A percentile compares a stretch with the other conserved stretches of the same genome.
phyloP scores from a whole-genome alignment of 2,113 vertebrate species.

The Corvus cornix region DNA sequence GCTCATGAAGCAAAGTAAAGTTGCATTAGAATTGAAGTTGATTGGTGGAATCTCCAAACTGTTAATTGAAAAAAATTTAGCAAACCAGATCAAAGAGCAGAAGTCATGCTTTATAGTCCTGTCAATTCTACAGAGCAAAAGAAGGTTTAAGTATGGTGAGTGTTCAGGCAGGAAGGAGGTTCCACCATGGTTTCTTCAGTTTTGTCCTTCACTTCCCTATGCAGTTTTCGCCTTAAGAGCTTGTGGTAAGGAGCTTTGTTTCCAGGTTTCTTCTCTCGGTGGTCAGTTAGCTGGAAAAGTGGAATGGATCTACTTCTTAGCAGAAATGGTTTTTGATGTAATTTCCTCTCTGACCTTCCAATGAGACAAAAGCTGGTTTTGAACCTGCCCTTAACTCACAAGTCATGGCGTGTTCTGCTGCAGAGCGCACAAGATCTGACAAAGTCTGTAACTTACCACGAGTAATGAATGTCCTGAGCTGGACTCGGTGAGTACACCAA shows the following conservation, averaged over 20 bases:
- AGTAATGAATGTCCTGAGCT: neutral
- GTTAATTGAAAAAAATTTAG: neutral
- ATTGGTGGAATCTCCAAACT: neutral
- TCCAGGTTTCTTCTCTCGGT: neutral
- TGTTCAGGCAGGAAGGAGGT: neutral
- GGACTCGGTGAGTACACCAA: fast-evolving
- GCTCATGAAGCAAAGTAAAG: neutral
- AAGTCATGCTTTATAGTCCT: neutral
- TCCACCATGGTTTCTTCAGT: neutral
- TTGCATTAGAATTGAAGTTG: neutral
- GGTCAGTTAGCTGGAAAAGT: neutral
- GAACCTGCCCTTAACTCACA: neutral
- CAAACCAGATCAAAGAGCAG: neutral
- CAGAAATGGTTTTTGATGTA: neutral
- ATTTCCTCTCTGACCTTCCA: neutral
- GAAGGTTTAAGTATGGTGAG: neutral
- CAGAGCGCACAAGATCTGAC: neutral
- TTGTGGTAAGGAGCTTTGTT: neutral
- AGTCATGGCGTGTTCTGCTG: neutral
- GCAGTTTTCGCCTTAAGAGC: neutral
- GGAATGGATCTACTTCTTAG: neutral
- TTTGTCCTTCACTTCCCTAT: neutral
- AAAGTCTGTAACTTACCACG: fast-evolving
- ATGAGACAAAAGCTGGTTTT: neutral
- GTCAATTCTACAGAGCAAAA: neutral